Conservation (phyloP, 2,113 vertebrate species). For the Cyprinodon brontotheroides region DNA sequence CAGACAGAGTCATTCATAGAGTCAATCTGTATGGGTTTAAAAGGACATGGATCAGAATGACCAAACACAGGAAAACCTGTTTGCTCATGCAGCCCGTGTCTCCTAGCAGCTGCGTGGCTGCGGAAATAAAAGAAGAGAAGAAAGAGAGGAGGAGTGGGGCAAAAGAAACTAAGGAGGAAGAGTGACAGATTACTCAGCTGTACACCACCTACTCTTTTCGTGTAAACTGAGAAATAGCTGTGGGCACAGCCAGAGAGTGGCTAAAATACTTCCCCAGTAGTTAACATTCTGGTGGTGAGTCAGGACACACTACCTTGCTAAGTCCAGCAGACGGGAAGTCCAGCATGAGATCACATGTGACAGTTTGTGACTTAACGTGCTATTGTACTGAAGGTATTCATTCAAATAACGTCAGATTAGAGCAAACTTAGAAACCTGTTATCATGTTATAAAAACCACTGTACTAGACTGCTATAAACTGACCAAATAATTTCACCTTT, state of each 20-base stretch:
- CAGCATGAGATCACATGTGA: constrained; percentile 1
- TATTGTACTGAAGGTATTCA: not conserved
- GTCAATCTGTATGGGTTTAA: constrained; percentile 35
- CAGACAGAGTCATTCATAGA: constrained; percentile 27
- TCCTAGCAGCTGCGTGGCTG: constrained; percentile 74
- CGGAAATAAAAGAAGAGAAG: constrained; percentile 37
- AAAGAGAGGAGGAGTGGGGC: constrained; percentile 26
- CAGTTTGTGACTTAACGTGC: not conserved
- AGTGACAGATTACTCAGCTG: constrained; percentile 70
- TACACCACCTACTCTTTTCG: constrained; percentile 71
- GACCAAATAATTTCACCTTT: not conserved
- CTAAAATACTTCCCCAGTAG: constrained; percentile 42
- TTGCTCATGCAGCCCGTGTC: constrained; percentile 68
- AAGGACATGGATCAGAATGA: constrained; percentile 33
- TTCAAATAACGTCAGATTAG: not conserved
- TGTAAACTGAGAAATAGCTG: constrained; percentile 67
- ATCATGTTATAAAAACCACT: not conserved
- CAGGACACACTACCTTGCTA: constrained; percentile 24
- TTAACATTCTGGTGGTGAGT: constrained; percentile 69
- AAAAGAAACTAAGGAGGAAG: constrained; percentile 47
- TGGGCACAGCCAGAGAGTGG: constrained; percentile 47
- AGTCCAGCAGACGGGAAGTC: constrained; percentile 13
- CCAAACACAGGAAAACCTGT: constrained; percentile 59
- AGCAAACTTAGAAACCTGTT: not conserved
- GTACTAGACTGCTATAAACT: not conserved